Evolutionary conservation across 2,797 vertebrate genomes (phyloP).

Genomic region (Chromis chromis): DNA sequence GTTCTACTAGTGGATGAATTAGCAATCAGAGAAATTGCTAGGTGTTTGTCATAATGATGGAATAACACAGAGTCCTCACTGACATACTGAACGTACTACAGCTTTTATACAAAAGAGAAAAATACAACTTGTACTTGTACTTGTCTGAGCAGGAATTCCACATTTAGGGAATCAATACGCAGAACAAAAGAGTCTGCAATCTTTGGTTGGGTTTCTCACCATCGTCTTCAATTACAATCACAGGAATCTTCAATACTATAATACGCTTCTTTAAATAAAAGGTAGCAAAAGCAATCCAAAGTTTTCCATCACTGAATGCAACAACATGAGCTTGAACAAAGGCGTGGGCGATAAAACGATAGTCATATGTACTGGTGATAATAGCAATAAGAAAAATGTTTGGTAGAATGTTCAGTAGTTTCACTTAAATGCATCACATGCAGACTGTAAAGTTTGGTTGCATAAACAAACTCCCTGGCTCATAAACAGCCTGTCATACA

Average conservation of each 20-base stretch:
- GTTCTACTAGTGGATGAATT: conserved; percentile 85
- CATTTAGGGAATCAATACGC: conserved; percentile 27
- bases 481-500: too few relatives aligned
- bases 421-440: too few relatives aligned
- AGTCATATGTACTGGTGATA: too few relatives aligned
- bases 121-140: background rate
- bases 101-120: conserved; percentile 45
- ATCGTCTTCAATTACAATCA: conserved; percentile 12
- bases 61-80: conserved; percentile 80
- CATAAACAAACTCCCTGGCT: too few relatives aligned
- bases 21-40: conserved; percentile 84
- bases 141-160: conserved; percentile 8
- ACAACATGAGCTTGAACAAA: background rate
- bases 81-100: conserved; percentile 81
- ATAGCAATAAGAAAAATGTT: too few relatives aligned
- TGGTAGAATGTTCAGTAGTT: too few relatives aligned
- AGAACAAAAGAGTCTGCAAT: conserved; percentile 8
- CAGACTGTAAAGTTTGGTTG: too few relatives aligned
- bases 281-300: conserved; percentile 2
- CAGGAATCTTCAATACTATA: conserved; percentile 5
- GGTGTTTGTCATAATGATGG: conserved; percentile 79
- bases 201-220: background rate
- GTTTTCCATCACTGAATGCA: background rate
- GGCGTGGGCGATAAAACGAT: too few relatives aligned
- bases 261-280: conserved; percentile 6